These are phyloP conservation scores for Pantelozetes paolii DNA, from an alignment of 2,888 invertebrate genomes.

Conservation along the genomic window DNA sequence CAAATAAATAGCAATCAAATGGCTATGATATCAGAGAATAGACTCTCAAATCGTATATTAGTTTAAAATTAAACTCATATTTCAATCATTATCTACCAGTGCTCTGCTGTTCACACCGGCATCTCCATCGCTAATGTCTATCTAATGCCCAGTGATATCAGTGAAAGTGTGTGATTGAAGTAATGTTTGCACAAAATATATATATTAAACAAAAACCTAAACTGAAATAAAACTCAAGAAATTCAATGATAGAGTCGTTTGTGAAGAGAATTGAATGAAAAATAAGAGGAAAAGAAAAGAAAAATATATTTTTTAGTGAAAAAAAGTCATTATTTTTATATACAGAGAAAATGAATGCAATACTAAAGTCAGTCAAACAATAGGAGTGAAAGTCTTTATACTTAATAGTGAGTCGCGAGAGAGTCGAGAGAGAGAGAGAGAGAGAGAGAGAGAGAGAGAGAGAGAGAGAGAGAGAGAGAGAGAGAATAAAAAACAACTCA, in stretches of 20 bases:
- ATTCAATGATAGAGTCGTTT: background rate
- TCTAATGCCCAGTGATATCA: background rate
- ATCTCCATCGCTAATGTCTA: background rate
- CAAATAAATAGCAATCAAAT: background rate
- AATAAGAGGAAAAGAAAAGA: slow-evolving; percentile 6
- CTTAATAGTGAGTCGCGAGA: background rate
- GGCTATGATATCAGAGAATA: background rate
- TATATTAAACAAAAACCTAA: too few species aligned
- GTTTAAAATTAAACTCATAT: slow-evolving; percentile 10
- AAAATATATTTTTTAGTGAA: slow-evolving; percentile 2
- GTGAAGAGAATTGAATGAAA: background rate
- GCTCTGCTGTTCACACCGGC: background rate
- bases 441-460: background rate
- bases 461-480: background rate
- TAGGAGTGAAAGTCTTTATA: background rate
- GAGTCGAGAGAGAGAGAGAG: background rate
- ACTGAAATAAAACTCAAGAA: too few species aligned
- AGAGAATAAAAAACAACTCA: background rate
- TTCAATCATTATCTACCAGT: background rate
- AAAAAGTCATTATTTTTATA: slow-evolving; percentile 7
- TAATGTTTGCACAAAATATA: too few species aligned
- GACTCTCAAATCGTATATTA: too few species aligned
- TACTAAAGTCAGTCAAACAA: background rate
- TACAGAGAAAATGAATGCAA: background rate
- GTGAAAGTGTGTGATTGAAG: too few species aligned